phyloP scores from a whole-genome alignment of 2,888 invertebrate genomes.

The Herminia tarsipennalis region DNA sequence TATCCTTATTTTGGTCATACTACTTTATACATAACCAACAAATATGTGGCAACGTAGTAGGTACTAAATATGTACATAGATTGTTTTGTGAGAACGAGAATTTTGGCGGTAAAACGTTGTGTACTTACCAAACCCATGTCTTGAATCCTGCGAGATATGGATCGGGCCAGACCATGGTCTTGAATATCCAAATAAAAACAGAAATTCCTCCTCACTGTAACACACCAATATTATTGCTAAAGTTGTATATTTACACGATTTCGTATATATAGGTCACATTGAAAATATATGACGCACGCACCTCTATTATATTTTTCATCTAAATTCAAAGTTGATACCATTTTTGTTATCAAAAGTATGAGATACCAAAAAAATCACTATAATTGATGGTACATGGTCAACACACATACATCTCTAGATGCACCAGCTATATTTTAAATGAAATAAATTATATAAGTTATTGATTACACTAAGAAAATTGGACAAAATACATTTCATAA shows the following conservation, averaged over 20 bases:
- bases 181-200: constrained; percentile 92
- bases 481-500: constrained; percentile 64
- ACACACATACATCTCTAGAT: constrained; percentile 16
- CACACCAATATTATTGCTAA: constrained; percentile 31
- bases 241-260: constrained; percentile 18
- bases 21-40: constrained; percentile 58
- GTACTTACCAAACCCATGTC: constrained; percentile 90
- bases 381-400: constrained; percentile 23
- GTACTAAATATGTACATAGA: constrained; percentile 20
- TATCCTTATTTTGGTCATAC: constrained; percentile 42
- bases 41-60: constrained; percentile 45
- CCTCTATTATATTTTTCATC: constrained; percentile 81
- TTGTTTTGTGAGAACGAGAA: constrained; percentile 17
- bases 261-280: constrained; percentile 43
- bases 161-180: constrained; percentile 87
- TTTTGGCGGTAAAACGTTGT: constrained; percentile 65
- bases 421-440: constrained; percentile 23
- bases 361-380: constrained; percentile 23
- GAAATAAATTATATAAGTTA: constrained; percentile 58
- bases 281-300: constrained; percentile 56
- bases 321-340: constrained; percentile 79
- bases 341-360: constrained; percentile 51
- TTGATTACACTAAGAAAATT: constrained; percentile 47
- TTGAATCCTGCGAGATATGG: constrained; percentile 89
- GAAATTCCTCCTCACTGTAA: constrained; percentile 86